These are phyloP conservation scores for zebrafish (Danio rerio) DNA, from an alignment of 2,113 vertebrate species.

Conservation along the genomic window GRCz12tu NC_133186.1:28272501-28273000, in stretches of 20 bases:
- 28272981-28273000: too few relatives aligned
- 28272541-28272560: neutral
- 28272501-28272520: neutral
- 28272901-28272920: neutral
- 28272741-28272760: neutral
- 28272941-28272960: neutral
- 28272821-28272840: neutral
- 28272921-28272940: neutral
- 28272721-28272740: neutral
- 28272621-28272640: neutral
- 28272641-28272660: neutral
- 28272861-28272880: neutral
- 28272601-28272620: neutral
- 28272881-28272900: neutral
- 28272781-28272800: neutral
- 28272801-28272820: neutral
- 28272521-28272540: neutral
- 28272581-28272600: too few relatives aligned
- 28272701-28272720: neutral
- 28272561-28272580: neutral
- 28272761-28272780: neutral
- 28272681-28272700: neutral
- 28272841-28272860: constrained; percentile 5
- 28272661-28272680: neutral
- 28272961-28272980: neutral